These are phyloP conservation scores for Urocitellus parryii DNA, from an alignment of 2,113 vertebrate species.

Conservation along the genomic window DNA sequence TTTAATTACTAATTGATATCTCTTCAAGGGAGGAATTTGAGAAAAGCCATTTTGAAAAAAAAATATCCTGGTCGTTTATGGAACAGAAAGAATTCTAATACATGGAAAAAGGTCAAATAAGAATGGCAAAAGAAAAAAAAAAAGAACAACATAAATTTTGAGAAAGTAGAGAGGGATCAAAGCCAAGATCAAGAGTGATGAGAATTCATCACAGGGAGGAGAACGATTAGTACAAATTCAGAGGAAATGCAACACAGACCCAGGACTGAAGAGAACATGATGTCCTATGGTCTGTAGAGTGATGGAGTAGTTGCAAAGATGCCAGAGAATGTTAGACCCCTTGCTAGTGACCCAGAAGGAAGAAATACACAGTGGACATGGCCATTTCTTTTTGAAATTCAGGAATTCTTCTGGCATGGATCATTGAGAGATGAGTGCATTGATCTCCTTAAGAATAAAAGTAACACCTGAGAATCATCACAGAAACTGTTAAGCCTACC, in stretches of 20 bases:
- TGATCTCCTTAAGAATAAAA: not conserved
- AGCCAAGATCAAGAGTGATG: not conserved
- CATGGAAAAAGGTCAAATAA: not conserved
- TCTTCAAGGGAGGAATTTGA: conserved; percentile 37
- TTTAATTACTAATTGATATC: not conserved
- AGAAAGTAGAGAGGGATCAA: not conserved
- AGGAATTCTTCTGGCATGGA: not conserved
- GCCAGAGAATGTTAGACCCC: not conserved
- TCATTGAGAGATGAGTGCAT: not conserved
- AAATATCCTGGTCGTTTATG: not conserved
- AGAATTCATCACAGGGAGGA: not conserved
- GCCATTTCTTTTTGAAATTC: not conserved
- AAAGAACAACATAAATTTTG: not conserved
- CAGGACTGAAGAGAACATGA: not conserved
- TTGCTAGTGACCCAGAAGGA: not conserved
- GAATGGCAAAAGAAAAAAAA: not conserved
- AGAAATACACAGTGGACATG: not conserved
- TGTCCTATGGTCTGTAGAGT: not conserved
- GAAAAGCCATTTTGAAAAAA: not conserved
- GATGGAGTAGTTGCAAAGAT: not conserved
- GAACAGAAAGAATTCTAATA: not conserved
- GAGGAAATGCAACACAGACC: not conserved
- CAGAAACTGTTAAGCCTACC: not conserved
- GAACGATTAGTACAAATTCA: not conserved
- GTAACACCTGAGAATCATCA: not conserved